Evolutionary conservation across 2,113 vertebrate species (phyloP).

Genomic region (Corythornis vintsioides): DNA sequence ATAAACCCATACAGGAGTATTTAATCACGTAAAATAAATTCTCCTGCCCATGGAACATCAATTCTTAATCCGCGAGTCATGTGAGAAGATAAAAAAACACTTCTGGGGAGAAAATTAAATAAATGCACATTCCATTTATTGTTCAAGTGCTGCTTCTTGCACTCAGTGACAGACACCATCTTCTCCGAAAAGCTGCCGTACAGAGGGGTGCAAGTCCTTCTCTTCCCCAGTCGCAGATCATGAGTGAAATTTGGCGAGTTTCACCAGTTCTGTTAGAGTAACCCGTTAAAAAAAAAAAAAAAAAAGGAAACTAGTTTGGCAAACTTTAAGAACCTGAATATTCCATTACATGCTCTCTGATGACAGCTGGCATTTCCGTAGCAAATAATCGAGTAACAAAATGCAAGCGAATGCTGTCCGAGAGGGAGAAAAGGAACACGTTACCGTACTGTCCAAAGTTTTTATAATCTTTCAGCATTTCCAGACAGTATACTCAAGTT

Average conservation of each 20-base stretch:
- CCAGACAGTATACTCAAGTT: neutral
- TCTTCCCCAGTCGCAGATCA: neutral
- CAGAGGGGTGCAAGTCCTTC: neutral
- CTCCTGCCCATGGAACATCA: neutral
- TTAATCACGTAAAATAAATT: neutral
- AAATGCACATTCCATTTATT: neutral
- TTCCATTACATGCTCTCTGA: rapidly evolving
- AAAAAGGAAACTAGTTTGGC: neutral
- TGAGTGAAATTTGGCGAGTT: neutral
- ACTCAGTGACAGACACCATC: neutral
- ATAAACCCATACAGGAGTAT: neutral
- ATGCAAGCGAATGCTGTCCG: neutral
- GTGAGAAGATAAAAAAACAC: neutral
- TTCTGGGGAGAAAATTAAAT: neutral
- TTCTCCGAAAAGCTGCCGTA: neutral
- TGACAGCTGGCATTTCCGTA: neutral
- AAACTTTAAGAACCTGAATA: neutral
- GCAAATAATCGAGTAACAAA: neutral
- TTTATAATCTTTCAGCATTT: neutral
- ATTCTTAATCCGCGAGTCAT: neutral
- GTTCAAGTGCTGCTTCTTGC: neutral
- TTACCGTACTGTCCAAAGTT: neutral
- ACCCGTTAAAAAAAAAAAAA: neutral
- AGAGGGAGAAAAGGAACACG: neutral
- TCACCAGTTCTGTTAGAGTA: neutral